Evolutionary conservation across 2,888 invertebrate species (phyloP).

Genomic region (Cosmia trapezina): DNA sequence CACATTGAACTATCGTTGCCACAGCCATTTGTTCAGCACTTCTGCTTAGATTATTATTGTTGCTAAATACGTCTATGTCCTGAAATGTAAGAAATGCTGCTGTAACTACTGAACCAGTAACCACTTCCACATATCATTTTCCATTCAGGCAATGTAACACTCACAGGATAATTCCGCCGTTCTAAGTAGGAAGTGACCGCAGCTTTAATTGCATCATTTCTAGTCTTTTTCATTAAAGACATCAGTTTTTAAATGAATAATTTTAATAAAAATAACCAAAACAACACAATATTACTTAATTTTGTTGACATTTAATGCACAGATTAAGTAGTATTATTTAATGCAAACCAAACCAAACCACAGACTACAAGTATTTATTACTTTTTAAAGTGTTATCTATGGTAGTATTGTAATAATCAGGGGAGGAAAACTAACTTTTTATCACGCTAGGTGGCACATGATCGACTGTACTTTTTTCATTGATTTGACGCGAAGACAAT

Average conservation of each 20-base stretch:
- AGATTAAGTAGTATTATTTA: too few species aligned
- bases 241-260: conserved; percentile 63
- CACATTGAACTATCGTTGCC: conserved; percentile 92
- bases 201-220: conserved; percentile 92
- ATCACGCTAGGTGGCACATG: too few species aligned
- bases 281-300: conserved; percentile 19
- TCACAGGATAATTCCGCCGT: conserved; percentile 92
- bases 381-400: too few species aligned
- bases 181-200: conserved; percentile 93
- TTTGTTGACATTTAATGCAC: conserved; percentile 21
- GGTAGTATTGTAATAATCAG: too few species aligned
- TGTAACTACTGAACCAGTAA: background rate
- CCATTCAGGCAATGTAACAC: conserved; percentile 47
- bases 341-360: too few species aligned
- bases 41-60: conserved; percentile 89
- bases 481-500: too few species aligned
- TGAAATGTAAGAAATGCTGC: conserved; percentile 71
- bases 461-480: too few species aligned
- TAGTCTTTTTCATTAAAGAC: conserved; percentile 91
- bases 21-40: conserved; percentile 93
- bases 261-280: conserved; percentile 44
- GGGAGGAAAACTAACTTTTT: too few species aligned
- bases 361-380: too few species aligned
- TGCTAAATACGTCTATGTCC: conserved; percentile 92
- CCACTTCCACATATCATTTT: background rate